Conservation (phyloP, 2,888 invertebrate species). For the Nymphalis urticae region DNA sequence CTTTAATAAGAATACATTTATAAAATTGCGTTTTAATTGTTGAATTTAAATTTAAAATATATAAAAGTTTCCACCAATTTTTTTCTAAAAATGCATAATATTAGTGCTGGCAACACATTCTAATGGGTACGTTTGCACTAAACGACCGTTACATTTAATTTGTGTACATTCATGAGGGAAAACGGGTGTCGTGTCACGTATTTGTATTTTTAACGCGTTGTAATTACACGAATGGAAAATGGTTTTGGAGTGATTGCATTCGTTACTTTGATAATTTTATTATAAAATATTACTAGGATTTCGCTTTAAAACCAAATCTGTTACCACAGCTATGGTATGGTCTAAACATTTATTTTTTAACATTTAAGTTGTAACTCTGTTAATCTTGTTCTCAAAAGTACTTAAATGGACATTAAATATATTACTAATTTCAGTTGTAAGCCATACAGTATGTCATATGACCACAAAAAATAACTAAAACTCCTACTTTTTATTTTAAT, state of each 20-base stretch:
- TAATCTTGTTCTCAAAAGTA: background rate
- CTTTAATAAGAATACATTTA: too few relatives aligned
- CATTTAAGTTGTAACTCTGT: background rate
- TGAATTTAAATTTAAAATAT: too few relatives aligned
- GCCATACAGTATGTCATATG: too few relatives aligned
- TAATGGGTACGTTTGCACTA: constrained; percentile 6
- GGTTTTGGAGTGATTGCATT: constrained; percentile 8
- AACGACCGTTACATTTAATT: constrained; percentile 18
- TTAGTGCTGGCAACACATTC: constrained; percentile 1
- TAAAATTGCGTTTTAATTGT: too few relatives aligned
- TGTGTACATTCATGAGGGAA: constrained; percentile 10
- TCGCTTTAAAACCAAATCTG: too few relatives aligned
- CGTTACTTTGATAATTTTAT: constrained; percentile 1
- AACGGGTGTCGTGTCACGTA: constrained; percentile 22
- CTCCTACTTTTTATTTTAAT: too few relatives aligned
- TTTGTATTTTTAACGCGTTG: constrained; percentile 10
- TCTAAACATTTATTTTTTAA: background rate
- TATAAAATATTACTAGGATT: background rate
- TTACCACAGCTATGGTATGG: background rate
- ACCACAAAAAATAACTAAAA: too few relatives aligned
- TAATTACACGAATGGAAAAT: constrained; percentile 18
- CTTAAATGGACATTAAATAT: background rate
- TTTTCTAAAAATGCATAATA: background rate
- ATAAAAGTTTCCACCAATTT: background rate
- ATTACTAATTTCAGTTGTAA: too few relatives aligned